Evolutionary conservation across 2,888 invertebrate species (phyloP), one percentile per base, ranked within the genome.

Genomic region (Drosophila nr. perissopoda): DNA sequence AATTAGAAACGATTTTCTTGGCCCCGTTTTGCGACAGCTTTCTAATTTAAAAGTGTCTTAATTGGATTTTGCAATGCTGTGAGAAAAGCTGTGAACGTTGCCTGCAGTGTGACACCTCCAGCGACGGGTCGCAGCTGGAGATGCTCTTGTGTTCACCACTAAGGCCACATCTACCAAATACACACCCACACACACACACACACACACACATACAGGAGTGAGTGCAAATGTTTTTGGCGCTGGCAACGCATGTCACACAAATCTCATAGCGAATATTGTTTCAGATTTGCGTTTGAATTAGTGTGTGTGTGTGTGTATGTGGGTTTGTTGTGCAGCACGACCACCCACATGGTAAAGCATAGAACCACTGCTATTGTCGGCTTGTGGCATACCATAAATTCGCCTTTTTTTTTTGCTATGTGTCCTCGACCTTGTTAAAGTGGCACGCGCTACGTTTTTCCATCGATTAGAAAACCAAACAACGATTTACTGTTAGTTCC

Each of bases 391-490:
- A 77, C 83, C 73, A 85, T 87, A 89, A 89, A 89, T 87, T 83
- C 66, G 62, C 36, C 42, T 61, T 45, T 53, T 48, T 72, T 51
- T 36, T 66, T 42, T 69, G 58, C 56, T 68, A 63, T 72, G 67
- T 82, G 83, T 73, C 88, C 83, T 73, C 83, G 90, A 88, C 85
- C 85, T 89, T 85, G 88, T 77, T 77, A 71, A 71, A 74, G 57
- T 53, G 66, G 82, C 78, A 78, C 57, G 69, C 72, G 75, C 67
- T 69, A 61, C 72, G 69, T 82, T 76, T 73, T 72, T 65, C 69
- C 83, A 89, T 85, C 80, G 90, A 89, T 85, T 87, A 86, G 83
- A 73, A 72, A 76, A 69, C 76, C 57, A 74, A 84, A 72, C 79
- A 68, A 61, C 68, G 60, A 80, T 68, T 78, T 69, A 51, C 65